Evolutionary conservation across 2,888 invertebrate species (phyloP).

Genomic region (Drosophila neoperkinsi): DNA sequence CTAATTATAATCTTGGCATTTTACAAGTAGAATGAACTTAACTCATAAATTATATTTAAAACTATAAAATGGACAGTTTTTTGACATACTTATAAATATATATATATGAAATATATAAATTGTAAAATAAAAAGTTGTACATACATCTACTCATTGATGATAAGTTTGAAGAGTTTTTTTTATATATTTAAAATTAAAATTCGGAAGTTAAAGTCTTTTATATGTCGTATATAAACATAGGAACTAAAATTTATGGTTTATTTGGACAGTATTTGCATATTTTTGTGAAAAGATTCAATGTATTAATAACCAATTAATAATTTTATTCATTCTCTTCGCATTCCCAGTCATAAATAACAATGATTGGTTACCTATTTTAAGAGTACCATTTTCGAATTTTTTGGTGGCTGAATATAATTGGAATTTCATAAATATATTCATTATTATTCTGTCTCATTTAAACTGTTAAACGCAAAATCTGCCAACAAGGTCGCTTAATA

Average conservation of each 20-base stretch:
- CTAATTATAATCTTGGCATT: conserved; percentile 47
- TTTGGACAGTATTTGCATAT: background rate
- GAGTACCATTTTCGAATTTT: background rate
- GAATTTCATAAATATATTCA: background rate
- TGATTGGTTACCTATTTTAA: background rate
- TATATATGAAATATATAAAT: too few species aligned
- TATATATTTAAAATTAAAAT: background rate
- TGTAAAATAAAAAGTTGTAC: background rate
- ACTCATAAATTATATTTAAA: background rate
- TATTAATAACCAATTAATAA: background rate
- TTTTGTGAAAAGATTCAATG: background rate
- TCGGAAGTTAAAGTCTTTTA: background rate
- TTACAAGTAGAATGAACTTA: conserved; percentile 8
- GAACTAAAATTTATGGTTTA: background rate
- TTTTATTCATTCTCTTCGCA: background rate
- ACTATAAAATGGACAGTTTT: background rate
- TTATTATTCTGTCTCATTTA: background rate
- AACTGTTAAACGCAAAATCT: conserved; percentile 27
- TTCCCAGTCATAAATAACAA: background rate
- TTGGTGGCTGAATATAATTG: background rate
- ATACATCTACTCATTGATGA: background rate
- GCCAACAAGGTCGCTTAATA: conserved; percentile 55
- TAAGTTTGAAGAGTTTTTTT: background rate
- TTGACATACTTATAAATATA: background rate
- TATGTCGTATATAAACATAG: background rate